Evolutionary conservation across 2,797 vertebrate species (phyloP), one percentile per base, ranked within the genome.

Genomic region (Malacoctenus gilli): DNA sequence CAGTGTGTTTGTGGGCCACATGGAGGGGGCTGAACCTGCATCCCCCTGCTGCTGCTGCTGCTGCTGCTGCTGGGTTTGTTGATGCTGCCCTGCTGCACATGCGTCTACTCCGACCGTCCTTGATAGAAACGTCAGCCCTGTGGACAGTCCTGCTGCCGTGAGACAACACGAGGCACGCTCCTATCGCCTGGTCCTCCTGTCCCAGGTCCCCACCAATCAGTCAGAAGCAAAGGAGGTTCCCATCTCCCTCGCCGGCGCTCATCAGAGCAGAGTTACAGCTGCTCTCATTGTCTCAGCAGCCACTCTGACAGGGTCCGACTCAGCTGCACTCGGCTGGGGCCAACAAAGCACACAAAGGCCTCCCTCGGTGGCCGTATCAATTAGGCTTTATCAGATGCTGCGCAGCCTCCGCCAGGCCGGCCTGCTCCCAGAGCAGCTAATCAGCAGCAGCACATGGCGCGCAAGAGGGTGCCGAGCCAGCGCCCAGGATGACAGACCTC

Each of bases 261-360:
- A 79, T 87, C 82, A 79, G 7, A 68, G 41, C 83, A 62, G 73
- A 85, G 86, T 81, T 92, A 76, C 89, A 92, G 81, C 90, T 88
- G 89, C 88, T 86, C 81, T 89, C 77, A 92, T 94, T 94, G 92
- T 94, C 88, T 88, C 59, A 72, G 59, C 79, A 56, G 89, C 82
- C 82, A 52, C 73, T 79, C 77, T 74, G 89, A 84, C 75, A 80
- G 46, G 87, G 53, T 86, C 72, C 79, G 84, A 85, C 82, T 84
- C 75, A 63, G 77, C 76, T 55, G 59, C 19, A 64, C 75, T 83
- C 81, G 40, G 8, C 68, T n/a, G 43, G 75, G 75, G 77, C 75
- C 74, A 80, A 86, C 88, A 89, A 72, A 82, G 83, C 82, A 84
- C 75, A 89, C 69, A 90, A 83, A 87, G 71, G 75, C 72, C 83